These are phyloP conservation scores for Lontra canadensis DNA, from an alignment of 2,113 vertebrate genomes.

Conservation along the genomic window DNA sequence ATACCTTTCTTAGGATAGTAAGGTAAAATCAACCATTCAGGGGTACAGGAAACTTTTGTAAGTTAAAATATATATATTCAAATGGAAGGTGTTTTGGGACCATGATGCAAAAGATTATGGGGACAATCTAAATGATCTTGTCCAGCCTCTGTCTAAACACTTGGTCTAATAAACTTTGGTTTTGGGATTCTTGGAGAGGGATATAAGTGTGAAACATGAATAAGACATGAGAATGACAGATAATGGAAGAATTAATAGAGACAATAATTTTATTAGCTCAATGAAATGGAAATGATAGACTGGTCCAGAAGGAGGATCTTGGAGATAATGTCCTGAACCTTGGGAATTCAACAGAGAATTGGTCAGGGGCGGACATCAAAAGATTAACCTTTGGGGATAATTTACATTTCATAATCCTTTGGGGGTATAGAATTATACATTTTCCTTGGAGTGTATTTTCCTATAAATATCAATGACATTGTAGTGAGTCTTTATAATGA, in stretches of 20 bases:
- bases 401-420: conserved; percentile 63
- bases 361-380: conserved; percentile 25
- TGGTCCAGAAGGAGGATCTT: neutral
- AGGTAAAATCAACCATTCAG: neutral
- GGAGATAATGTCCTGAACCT: conserved; percentile 10
- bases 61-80: neutral
- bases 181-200: neutral
- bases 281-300: conserved; percentile 59
- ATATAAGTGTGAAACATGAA: conserved; percentile 33
- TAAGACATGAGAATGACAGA: conserved; percentile 39
- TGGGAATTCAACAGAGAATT: conserved; percentile 47
- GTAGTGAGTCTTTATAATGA: conserved; percentile 47
- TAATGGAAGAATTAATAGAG: conserved; percentile 36
- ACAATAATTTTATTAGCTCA: conserved; percentile 62
- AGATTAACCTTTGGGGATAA: conserved; percentile 58
- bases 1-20: neutral
- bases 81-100: neutral
- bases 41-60: neutral
- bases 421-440: conserved; percentile 46
- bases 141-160: neutral
- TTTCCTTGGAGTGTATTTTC: conserved; percentile 56
- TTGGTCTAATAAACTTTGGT: neutral
- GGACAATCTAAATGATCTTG: neutral
- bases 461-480: conserved; percentile 58
- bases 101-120: neutral